phyloP scores from a whole-genome alignment of 2,888 invertebrate genomes.

The Drosophila subquinaria region DNA sequence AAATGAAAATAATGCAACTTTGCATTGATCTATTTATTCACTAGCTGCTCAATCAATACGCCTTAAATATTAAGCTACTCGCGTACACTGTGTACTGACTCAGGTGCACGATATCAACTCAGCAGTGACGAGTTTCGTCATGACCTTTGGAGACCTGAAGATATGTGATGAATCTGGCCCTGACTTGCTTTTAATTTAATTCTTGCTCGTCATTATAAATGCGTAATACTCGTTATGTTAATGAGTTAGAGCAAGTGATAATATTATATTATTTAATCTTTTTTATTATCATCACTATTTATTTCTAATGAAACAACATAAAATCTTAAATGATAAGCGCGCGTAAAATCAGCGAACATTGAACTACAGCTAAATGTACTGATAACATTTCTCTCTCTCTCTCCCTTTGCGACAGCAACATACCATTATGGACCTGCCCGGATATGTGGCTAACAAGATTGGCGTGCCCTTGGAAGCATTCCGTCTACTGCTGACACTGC shows the following conservation, averaged over 20 bases:
- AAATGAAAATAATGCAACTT: slow-evolving; percentile 7
- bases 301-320: slow-evolving; percentile 8
- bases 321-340: slow-evolving; percentile 4
- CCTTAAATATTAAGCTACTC: slow-evolving; percentile 23
- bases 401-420: background rate
- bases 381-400: slow-evolving; percentile 33
- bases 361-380: slow-evolving; percentile 23
- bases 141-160: slow-evolving; percentile 23
- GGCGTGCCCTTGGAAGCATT: slow-evolving; percentile 89
- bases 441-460: slow-evolving; percentile 31
- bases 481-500: slow-evolving; percentile 88
- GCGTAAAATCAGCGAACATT: slow-evolving; percentile 25
- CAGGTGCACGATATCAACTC: slow-evolving; percentile 7
- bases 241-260: slow-evolving; percentile 25
- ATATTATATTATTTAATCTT: background rate
- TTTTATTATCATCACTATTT: background rate
- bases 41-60: slow-evolving; percentile 26
- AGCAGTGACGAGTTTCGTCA: slow-evolving; percentile 7
- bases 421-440: slow-evolving; percentile 12
- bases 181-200: slow-evolving; percentile 20
- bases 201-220: slow-evolving; percentile 10
- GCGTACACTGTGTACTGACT: background rate
- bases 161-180: slow-evolving; percentile 12
- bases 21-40: background rate
- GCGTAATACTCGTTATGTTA: slow-evolving; percentile 4